Evolutionary conservation across 2,888 invertebrate species (phyloP), one percentile per base, ranked within the genome.

Genomic region (Hetaerina titia): DNA sequence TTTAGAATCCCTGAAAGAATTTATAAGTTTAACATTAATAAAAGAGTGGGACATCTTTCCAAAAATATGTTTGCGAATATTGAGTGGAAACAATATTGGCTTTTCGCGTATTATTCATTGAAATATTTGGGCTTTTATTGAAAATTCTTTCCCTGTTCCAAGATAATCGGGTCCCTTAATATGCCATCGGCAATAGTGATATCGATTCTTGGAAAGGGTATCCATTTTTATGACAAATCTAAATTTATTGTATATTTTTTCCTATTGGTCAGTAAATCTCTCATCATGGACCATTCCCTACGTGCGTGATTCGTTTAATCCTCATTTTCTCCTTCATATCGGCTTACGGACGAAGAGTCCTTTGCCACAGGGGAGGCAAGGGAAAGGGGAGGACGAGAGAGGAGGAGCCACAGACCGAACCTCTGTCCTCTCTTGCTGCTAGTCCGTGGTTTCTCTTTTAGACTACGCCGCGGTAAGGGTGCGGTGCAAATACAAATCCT

Each of bases 301-400:
- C 63, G 17, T 63, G 13, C 11, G 69, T n/a, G 69, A 69, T 69
- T 69, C 11, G 69, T 69, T 69, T 69, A 69, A 69, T 69, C 69
- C 69, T n/a, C n/a, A n/a, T n/a, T n/a, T 69, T n/a, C 69, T 69
- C n/a, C n/a, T 69, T n/a, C 69, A n/a, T 90, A 90, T 60, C 60
- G n/a, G 15, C 25, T 60, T 60, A 90, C 58, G 60, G 58, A 57
- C 9, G 60, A 22, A 25, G 60, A 9, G n/a, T 57, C 89, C 89
- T 25, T 45, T 45, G 45, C 45, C 45, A 45, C 45, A 57, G 57
- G 89, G n/a, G 11, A 25, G 1, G 15, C 25, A 25, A 90, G 31
- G 56, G 25, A 13, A 60, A 13, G 11, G 45, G 19, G 7, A 25
- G 25, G 25, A 90, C 7, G 15, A 90, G 25, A 6, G 90, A 17